phyloP scores from a whole-genome alignment of 2,113 vertebrate genomes.

The Hyperopisus bebe region DNA sequence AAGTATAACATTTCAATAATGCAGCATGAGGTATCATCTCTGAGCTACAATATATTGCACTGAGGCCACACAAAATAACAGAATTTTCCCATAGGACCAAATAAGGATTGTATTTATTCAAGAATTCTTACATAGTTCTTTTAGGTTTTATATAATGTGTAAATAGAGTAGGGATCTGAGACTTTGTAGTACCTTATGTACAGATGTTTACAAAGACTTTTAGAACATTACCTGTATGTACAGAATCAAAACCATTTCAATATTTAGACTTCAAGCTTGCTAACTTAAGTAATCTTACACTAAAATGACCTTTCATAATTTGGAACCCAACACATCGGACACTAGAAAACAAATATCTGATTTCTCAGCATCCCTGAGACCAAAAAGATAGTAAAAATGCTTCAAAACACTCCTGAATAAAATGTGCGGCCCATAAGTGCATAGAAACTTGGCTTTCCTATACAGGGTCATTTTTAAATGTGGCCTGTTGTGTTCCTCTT shows the following conservation, averaged over 20 bases:
- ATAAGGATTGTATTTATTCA: neutral
- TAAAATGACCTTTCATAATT: neutral
- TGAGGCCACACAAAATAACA: neutral
- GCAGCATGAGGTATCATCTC: neutral
- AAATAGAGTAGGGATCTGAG: neutral
- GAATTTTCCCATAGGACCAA: neutral
- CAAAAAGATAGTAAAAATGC: neutral
- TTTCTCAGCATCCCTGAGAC: neutral
- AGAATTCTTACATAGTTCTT: neutral
- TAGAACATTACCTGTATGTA: neutral
- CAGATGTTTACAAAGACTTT: neutral
- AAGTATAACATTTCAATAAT: neutral
- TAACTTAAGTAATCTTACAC: neutral
- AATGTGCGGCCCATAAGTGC: neutral
- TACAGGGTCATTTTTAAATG: neutral
- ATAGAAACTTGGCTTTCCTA: neutral
- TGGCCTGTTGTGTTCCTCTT: neutral
- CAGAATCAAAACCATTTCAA: neutral
- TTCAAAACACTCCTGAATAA: neutral
- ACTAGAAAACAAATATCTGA: neutral
- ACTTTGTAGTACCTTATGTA: neutral
- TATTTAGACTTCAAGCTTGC: neutral
- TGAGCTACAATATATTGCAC: neutral
- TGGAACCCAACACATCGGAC: neutral
- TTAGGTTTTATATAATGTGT: neutral